These are phyloP conservation scores for Nomada goodeniana DNA, from an alignment of 2,888 invertebrate genomes.

Conservation along the genomic window DNA sequence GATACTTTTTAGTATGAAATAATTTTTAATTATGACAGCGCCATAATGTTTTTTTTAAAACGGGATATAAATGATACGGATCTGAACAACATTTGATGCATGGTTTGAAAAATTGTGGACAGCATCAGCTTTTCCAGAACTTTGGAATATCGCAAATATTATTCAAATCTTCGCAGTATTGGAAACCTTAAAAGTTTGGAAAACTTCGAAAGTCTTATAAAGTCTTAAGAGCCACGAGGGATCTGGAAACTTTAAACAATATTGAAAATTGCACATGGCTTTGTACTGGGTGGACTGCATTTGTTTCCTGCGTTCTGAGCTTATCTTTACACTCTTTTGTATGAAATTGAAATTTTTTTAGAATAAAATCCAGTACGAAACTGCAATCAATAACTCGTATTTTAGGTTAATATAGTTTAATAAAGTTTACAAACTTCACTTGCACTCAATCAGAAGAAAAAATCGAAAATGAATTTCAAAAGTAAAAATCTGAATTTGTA, in stretches of 20 bases:
- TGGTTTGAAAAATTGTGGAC: slow-evolving; percentile 29
- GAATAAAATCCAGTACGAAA: no score
- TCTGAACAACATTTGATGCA: not conserved
- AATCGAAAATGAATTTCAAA: not conserved
- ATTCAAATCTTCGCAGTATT: slow-evolving; percentile 49
- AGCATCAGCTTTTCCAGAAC: slow-evolving; percentile 11
- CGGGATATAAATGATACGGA: no score
- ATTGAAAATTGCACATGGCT: slow-evolving; percentile 40
- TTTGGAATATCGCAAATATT: slow-evolving; percentile 49
- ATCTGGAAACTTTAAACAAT: slow-evolving; percentile 42
- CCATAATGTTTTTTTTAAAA: no score
- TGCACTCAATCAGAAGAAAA: not conserved
- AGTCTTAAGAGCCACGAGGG: slow-evolving; percentile 32
- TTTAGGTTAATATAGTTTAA: no score
- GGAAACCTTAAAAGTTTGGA: not conserved
- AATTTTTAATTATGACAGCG: no score
- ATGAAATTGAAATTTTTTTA: no score
- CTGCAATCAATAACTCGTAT: no score
- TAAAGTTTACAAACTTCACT: not conserved
- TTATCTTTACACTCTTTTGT: not conserved
- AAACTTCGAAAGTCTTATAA: slow-evolving; percentile 45
- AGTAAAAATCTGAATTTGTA: not conserved
- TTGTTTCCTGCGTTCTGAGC: slow-evolving; percentile 2
- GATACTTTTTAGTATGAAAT: no score
- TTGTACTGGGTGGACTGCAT: slow-evolving; percentile 1